Evolutionary conservation across 2,888 invertebrate genomes (phyloP).

Genomic region (Hemithea aestivaria): DNA sequence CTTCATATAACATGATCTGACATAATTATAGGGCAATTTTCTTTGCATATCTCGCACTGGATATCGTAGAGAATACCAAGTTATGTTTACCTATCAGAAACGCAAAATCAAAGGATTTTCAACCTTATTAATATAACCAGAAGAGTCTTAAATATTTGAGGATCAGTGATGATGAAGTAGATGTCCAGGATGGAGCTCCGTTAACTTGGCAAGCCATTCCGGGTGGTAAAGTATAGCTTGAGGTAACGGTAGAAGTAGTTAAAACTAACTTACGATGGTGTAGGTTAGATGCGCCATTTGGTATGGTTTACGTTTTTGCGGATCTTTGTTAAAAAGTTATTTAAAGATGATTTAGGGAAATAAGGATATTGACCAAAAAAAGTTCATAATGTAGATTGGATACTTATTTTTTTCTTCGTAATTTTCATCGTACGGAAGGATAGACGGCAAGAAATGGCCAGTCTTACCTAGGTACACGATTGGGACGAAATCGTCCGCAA

Average conservation of each 20-base stretch:
- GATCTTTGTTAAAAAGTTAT: slow-evolving; percentile 3
- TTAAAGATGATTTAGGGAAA: background rate
- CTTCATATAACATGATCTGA: slow-evolving; percentile 22
- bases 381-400: no score
- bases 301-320: slow-evolving; percentile 17
- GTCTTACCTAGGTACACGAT: no score
- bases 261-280: slow-evolving; percentile 18
- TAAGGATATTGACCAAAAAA: no score
- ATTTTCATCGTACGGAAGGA: no score
- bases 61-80: slow-evolving; percentile 28
- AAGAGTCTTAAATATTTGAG: background rate
- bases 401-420: no score
- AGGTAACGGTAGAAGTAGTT: slow-evolving; percentile 46
- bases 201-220: slow-evolving; percentile 54
- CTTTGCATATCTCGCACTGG: slow-evolving; percentile 43
- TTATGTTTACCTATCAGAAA: background rate
- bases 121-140: slow-evolving; percentile 13
- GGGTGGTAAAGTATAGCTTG: slow-evolving; percentile 44
- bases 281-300: slow-evolving; percentile 14
- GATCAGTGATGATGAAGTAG: slow-evolving; percentile 2
- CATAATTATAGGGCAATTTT: slow-evolving; percentile 45
- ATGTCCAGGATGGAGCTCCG: slow-evolving; percentile 27
- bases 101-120: slow-evolving; percentile 4
- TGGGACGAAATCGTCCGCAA: no score
- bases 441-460: no score